Evolutionary conservation across 1,140 invertebrate genomes (phyloP).

Genomic region (Aphelinus atriplicis): DNA sequence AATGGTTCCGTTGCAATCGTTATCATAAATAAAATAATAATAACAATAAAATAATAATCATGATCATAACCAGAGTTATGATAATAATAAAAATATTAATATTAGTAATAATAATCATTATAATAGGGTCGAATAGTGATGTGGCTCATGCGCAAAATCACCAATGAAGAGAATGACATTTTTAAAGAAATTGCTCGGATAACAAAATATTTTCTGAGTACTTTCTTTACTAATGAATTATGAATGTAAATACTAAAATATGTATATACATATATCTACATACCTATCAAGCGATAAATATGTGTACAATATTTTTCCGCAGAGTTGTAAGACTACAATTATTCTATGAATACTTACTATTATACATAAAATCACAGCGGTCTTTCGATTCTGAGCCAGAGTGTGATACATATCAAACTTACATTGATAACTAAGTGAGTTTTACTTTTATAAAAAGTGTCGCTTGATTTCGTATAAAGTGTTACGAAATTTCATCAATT

Average conservation of each 20-base stretch:
- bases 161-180: no score
- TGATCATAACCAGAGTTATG: no score
- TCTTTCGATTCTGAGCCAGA: slow-evolving; percentile 15
- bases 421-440: slow-evolving; percentile 25
- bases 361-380: neutral
- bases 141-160: no score
- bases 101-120: no score
- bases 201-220: neutral
- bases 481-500: no score
- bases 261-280: slow-evolving; percentile 30
- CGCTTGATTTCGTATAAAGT: neutral
- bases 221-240: neutral
- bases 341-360: slow-evolving; percentile 3
- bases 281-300: neutral
- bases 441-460: slow-evolving; percentile 32
- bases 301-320: neutral
- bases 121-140: no score
- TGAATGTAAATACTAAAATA: slow-evolving; percentile 25
- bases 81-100: no score
- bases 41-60: no score
- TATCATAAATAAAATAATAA: no score
- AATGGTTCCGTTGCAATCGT: no score
- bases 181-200: no score
- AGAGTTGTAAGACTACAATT: slow-evolving; percentile 1
- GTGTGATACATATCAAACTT: slow-evolving; percentile 35